A percentile compares a stretch with the other conserved stretches of the same genome.
Evolutionary conservation across 2,888 invertebrate species (phyloP).

Genomic region (Mythimna vitellina): DNA sequence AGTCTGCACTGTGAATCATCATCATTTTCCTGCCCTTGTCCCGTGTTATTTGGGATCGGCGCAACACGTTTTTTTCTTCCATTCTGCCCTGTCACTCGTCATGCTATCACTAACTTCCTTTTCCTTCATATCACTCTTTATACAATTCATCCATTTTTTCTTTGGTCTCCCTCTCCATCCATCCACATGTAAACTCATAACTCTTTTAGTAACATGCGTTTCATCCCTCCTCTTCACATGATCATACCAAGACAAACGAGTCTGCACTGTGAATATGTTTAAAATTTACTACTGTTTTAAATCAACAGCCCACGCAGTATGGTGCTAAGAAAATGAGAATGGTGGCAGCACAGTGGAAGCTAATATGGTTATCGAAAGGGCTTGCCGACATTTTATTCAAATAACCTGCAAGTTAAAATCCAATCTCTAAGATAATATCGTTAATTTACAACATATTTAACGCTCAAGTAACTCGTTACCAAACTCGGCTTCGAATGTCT

Average conservation of each 20-base stretch:
- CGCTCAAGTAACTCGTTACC: slow-evolving; percentile 13
- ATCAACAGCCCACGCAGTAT: not conserved
- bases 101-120: no score
- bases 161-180: no score
- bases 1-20: not conserved
- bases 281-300: not conserved
- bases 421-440: slow-evolving; percentile 13
- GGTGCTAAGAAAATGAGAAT: not conserved
- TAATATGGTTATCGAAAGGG: not conserved
- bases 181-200: no score
- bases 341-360: not conserved
- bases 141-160: no score
- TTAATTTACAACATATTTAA: slow-evolving; percentile 38
- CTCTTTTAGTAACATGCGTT: no score
- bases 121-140: no score
- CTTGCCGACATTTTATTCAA: slow-evolving; percentile 12
- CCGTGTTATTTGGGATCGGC: no score
- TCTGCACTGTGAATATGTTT: not conserved
- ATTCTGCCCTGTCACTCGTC: no score
- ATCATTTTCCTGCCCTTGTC: no score
- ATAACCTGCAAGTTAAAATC: slow-evolving; percentile 20
- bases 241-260: no score
- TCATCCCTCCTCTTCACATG: no score
- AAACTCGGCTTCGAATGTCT: slow-evolving; percentile 34
- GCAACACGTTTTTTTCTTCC: no score